Conservation (phyloP, 2,888 invertebrate species). For the Drosophila pseudotalamancana region DNA sequence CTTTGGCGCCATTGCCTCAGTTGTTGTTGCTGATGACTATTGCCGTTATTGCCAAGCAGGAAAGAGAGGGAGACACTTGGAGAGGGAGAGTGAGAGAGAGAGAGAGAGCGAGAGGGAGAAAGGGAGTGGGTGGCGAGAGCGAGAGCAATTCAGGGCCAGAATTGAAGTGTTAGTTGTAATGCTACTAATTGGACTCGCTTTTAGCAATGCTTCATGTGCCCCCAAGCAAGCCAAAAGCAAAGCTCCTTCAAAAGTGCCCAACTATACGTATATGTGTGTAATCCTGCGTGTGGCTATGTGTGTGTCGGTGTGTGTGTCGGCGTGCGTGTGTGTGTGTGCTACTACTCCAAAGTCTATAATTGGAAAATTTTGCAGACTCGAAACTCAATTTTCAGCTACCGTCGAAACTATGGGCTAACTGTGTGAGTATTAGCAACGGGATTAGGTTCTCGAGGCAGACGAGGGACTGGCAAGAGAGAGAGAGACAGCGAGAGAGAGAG, state of each 20-base stretch:
- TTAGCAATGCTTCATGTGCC: constrained; percentile 70
- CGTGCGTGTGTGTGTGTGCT: constrained; percentile 10
- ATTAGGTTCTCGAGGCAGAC: not conserved
- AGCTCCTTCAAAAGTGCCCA: constrained; percentile 56
- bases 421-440: constrained; percentile 35
- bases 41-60: constrained; percentile 71
- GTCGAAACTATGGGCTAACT: constrained; percentile 41
- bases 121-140: not conserved
- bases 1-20: constrained; percentile 75
- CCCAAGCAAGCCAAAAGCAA: constrained; percentile 50
- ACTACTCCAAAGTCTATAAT: constrained; percentile 65
- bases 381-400: constrained; percentile 67
- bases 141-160: constrained; percentile 44
- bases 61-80: constrained; percentile 14
- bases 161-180: constrained; percentile 81
- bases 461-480: not conserved
- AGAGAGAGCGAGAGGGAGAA: not conserved
- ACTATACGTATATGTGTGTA: constrained; percentile 22
- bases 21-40: constrained; percentile 64
- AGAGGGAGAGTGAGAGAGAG: not conserved
- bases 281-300: constrained; percentile 1
- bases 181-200: constrained; percentile 82
- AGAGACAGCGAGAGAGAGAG: not conserved
- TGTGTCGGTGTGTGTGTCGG: constrained; percentile 9
- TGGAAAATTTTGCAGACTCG: constrained; percentile 79